Percentiles rank a stretch among this genome's conserved stretches.
Conservation (phyloP, 1,140 invertebrate genomes). For the Brachionus sp. region DNA sequence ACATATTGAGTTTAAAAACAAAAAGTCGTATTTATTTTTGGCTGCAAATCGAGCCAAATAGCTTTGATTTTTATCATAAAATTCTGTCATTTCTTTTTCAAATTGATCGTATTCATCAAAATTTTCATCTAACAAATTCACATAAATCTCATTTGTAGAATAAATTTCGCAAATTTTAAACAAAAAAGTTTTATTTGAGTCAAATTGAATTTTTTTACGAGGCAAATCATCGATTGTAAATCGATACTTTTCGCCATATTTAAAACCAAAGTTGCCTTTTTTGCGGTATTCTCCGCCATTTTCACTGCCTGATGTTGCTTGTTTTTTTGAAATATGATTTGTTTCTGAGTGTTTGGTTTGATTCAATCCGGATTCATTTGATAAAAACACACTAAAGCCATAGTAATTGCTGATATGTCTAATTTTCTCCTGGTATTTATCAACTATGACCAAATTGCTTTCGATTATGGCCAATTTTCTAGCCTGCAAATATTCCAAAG, state of each 20-base stretch:
- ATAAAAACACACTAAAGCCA: neutral
- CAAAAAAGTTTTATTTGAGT: neutral
- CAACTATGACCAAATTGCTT: neutral
- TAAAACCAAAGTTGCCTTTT: neutral
- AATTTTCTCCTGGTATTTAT: neutral
- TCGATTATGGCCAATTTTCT: neutral
- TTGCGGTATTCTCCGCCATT: neutral
- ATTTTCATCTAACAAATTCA: neutral
- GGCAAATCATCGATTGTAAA: constrained; percentile 1
- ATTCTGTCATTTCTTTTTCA: neutral
- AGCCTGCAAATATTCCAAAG: neutral
- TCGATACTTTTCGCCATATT: neutral
- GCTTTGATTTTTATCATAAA: neutral
- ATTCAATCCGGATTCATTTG: neutral
- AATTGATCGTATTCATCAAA: neutral
- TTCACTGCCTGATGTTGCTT: neutral
- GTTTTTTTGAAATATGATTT: neutral
- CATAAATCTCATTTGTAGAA: neutral
- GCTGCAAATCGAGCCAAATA: neutral
- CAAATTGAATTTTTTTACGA: neutral
- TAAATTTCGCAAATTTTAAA: neutral
- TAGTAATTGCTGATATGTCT: neutral
- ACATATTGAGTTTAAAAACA: neutral
- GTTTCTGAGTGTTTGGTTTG: neutral
- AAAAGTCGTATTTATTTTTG: neutral